Conservation (phyloP, 1,140 invertebrate genomes). For the Tyrophagus putrescentiae region DNA sequence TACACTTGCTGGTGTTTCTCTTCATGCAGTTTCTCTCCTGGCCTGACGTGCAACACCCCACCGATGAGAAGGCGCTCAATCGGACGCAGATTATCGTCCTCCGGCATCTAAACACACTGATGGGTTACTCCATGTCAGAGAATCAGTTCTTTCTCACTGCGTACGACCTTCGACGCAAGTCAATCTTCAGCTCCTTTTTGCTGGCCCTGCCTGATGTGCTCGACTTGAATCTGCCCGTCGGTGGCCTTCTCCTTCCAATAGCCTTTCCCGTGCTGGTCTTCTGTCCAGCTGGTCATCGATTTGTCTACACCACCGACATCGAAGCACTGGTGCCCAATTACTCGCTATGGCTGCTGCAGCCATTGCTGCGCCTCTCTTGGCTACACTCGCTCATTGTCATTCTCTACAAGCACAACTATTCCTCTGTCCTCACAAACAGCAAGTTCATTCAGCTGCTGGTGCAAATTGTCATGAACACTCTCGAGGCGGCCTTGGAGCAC, state of each 20-base stretch:
- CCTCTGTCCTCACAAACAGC: constrained; percentile 61
- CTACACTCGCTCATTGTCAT: constrained; percentile 80
- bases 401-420: constrained; percentile 93
- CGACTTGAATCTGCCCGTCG: constrained; percentile 85
- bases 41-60: constrained; percentile 52
- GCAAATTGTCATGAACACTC: constrained; percentile 78
- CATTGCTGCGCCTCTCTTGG: constrained; percentile 72
- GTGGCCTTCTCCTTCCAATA: constrained; percentile 65
- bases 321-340: constrained; percentile 45
- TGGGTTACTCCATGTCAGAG: constrained; percentile 84
- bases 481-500: constrained; percentile 75
- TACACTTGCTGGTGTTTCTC: constrained; percentile 83
- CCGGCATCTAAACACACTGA: constrained; percentile 73
- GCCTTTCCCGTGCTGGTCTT: constrained; percentile 73
- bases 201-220: constrained; percentile 43
- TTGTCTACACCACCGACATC: constrained; percentile 33
- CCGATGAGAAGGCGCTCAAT: constrained; percentile 59
- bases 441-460: constrained; percentile 63
- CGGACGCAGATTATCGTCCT: constrained; percentile 60
- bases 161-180: constrained; percentile 63
- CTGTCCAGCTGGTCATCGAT: constrained; percentile 54
- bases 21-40: constrained; percentile 54
- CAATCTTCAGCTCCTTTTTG: constrained; percentile 89
- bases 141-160: constrained; percentile 78
- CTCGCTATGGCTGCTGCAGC: constrained; percentile 71